Evolutionary conservation across 2,113 vertebrate species (phyloP).

Genomic region (pig (Sus scrofa)): DNA sequence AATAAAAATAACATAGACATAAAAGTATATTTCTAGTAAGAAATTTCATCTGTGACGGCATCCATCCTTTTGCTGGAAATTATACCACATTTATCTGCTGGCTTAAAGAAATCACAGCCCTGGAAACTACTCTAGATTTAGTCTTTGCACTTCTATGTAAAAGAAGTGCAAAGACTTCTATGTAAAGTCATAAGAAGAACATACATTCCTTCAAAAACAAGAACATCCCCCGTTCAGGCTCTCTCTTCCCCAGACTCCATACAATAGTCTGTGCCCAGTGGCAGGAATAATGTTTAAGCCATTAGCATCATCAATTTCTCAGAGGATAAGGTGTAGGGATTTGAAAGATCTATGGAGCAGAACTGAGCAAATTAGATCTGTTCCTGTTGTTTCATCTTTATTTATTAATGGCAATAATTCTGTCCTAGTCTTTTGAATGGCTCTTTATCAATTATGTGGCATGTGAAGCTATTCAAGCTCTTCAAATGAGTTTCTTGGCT

Average conservation of each 20-base stretch:
- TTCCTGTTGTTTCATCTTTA: constrained; percentile 52
- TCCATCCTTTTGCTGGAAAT: background rate
- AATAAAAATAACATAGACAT: background rate
- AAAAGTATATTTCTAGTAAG: background rate
- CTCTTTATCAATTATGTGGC: background rate
- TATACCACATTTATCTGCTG: background rate
- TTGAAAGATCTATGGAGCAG: background rate
- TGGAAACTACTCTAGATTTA: background rate
- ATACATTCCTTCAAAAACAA: background rate
- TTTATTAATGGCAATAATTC: constrained; percentile 65
- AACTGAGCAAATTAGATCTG: constrained; percentile 48
- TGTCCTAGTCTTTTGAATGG: background rate
- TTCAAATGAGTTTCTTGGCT: background rate
- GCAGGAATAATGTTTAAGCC: background rate
- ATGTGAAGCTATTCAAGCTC: background rate
- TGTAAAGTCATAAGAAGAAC: background rate
- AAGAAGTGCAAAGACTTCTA: no score
- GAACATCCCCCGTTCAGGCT: background rate
- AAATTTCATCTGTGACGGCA: background rate
- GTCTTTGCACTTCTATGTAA: background rate
- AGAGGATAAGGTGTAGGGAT: constrained; percentile 28
- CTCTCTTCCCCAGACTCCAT: background rate
- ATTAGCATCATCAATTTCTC: constrained; percentile 16
- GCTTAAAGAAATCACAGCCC: background rate
- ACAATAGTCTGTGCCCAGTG: background rate